phyloP scores from a whole-genome alignment of 2,113 vertebrate species.

The Neoarius graeffei region DNA sequence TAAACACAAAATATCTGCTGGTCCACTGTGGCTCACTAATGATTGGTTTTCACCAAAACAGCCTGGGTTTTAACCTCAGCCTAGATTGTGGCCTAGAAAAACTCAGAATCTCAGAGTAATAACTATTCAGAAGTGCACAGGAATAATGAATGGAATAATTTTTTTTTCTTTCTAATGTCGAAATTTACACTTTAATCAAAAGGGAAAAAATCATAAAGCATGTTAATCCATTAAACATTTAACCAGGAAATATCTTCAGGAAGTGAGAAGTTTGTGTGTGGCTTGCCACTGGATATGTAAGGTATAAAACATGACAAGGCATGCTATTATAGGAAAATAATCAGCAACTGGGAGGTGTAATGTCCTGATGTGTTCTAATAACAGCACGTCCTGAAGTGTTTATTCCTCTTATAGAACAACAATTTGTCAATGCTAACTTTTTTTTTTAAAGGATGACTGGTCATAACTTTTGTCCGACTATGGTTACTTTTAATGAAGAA shows the following conservation, averaged over 20 bases:
- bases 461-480: background rate
- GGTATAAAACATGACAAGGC: background rate
- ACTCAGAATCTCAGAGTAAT: slow-evolving; percentile 11
- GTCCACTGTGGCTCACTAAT: slow-evolving; percentile 26
- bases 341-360: background rate
- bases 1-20: slow-evolving; percentile 16
- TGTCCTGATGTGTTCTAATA: background rate
- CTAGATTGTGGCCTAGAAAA: slow-evolving; percentile 11
- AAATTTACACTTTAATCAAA: background rate
- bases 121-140: background rate
- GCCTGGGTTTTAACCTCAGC: slow-evolving; percentile 3
- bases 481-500: background rate
- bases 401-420: background rate
- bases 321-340: background rate
- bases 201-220: background rate
- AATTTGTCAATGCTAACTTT: background rate
- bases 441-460: background rate
- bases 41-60: slow-evolving; percentile 4
- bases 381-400: background rate
- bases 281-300: background rate
- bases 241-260: background rate
- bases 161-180: background rate
- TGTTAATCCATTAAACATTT: background rate
- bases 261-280: background rate
- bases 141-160: background rate